Base-by-base conservation (phyloP, 2,888 invertebrate species). In the Sphinx pinastri region DNA sequence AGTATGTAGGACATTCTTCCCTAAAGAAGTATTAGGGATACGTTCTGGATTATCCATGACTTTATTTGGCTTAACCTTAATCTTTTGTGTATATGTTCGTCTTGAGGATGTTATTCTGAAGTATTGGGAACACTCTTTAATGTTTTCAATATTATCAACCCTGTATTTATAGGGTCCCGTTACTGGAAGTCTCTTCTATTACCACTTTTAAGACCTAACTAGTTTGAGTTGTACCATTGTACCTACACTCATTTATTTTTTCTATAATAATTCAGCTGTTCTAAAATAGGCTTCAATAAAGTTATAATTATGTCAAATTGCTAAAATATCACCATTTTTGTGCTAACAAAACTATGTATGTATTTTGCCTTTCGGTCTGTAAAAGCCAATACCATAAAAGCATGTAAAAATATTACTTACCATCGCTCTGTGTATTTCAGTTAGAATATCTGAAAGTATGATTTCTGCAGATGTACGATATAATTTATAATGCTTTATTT, bases 61-160 rank as follows among this genome's bases (percentile, higher is more conserved):
- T 47, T 60, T 60, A 60, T 60, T 60, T 47, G 60, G 63, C 67
- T 67, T 54, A 52, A 67, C 67, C 67, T 49, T 63, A 49, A 67
- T 67, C 67, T 55, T 31, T 68, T n/a, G 16, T 63, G 55, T 68
- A 57, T 45, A 31, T 38, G 25, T 16, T 59, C 68, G 45, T 52
- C 31, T n/a, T 63, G 67, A 68, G 19, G 54, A 66, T 25, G 49
- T 45, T 52, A 68, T 45, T n/a, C 5, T 11, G 47, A 47, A 12
- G 16, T 38, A 47, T 63, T 47, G 13, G 60, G 12, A 45, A 38
- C 38, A n/a, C 4, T n/a, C 6, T 16, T 10, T 54, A 54, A 54
- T 19, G 16, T 16, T 55, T 55, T 19, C 8, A 16, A 54, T n/a
- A 54, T 54, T 54, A n/a, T 54, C 8, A 38, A 8, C 38, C 38